Conservation (phyloP, 2,888 invertebrate genomes). For the Tetramorium bicarinatum region DNA sequence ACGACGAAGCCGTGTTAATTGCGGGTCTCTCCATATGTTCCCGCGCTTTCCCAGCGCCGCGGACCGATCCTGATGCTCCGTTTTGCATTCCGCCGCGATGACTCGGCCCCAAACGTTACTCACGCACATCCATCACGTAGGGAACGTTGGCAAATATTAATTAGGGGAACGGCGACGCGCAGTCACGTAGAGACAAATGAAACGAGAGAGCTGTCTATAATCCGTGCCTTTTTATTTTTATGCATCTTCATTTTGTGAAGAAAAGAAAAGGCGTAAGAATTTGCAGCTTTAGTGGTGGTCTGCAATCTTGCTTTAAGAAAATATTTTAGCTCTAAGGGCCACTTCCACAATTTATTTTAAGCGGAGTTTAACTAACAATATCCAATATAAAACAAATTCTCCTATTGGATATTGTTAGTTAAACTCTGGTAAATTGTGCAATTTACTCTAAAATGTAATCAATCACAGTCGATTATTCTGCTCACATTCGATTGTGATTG, state of each 20-base stretch:
- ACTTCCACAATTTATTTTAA: too few species aligned
- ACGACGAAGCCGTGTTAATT: conserved; percentile 41
- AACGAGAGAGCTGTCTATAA: neutral
- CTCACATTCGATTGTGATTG: too few species aligned
- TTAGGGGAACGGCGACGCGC: conserved; percentile 13
- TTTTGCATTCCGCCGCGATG: conserved; percentile 50
- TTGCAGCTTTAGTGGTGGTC: neutral
- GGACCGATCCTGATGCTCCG: conserved; percentile 24
- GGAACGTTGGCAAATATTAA: conserved; percentile 46
- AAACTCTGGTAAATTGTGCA: too few species aligned
- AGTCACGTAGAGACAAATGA: conserved; percentile 27
- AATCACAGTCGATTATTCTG: too few species aligned
- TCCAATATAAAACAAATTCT: too few species aligned
- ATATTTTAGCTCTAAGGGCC: too few species aligned
- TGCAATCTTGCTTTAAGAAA: too few species aligned
- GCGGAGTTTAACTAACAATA: too few species aligned
- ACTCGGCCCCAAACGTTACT: conserved; percentile 30
- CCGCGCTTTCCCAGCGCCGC: conserved; percentile 34
- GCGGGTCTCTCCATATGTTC: conserved; percentile 20
- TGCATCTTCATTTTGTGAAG: neutral
- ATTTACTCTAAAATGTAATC: too few species aligned
- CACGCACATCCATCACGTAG: conserved; percentile 39
- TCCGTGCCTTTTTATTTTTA: neutral
- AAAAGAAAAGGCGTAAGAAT: neutral
- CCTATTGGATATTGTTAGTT: too few species aligned